Percentiles rank a stretch among this genome's conserved stretches.
Conservation (phyloP, 1,140 invertebrate genomes). For the Apis cerana region DNA sequence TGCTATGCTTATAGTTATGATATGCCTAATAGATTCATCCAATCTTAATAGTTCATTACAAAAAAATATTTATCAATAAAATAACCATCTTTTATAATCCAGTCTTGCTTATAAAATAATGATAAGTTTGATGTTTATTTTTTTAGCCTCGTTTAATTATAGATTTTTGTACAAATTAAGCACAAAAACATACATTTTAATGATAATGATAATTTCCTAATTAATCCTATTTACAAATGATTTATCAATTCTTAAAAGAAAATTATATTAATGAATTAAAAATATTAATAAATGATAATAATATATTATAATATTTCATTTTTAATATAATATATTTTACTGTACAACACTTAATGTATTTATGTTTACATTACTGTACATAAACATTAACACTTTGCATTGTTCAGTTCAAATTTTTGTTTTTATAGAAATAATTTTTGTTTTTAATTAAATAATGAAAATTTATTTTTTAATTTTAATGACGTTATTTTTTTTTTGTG, state of each 20-base stretch:
- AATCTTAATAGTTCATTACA: constrained; percentile 20
- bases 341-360: background rate
- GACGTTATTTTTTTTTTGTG: constrained; percentile 9
- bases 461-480: constrained; percentile 33
- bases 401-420: background rate
- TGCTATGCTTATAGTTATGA: constrained; percentile 28
- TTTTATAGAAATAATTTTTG: constrained; percentile 15
- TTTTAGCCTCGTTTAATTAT: background rate
- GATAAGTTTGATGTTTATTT: background rate
- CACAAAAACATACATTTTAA: background rate
- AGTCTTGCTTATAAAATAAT: constrained; percentile 11
- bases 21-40: constrained; percentile 37
- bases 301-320: constrained; percentile 19
- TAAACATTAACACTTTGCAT: constrained; percentile 1
- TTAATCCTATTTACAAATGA: background rate
- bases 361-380: background rate
- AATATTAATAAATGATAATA: constrained; percentile 4
- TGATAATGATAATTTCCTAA: background rate
- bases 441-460: constrained; percentile 17
- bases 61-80: constrained; percentile 9
- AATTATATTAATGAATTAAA: background rate
- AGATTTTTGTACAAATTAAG: background rate
- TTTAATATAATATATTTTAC: background rate
- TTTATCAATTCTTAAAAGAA: constrained; percentile 11
- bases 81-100: constrained; percentile 2